Base-by-base conservation (phyloP, 2,113 vertebrate genomes). In the Laticauda colubrina region DNA sequence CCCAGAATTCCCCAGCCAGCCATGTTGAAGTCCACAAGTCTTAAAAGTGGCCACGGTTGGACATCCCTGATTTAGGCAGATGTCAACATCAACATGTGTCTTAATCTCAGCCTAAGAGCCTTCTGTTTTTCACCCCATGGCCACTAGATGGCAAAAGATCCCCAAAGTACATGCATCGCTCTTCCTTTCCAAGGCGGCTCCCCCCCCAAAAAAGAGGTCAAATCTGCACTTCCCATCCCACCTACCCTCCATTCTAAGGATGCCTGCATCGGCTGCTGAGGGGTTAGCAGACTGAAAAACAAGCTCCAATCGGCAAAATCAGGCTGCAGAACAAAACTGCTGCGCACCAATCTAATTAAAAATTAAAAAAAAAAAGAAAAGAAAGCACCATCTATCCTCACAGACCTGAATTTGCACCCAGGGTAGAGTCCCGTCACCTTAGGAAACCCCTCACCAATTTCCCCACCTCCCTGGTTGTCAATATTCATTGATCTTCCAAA, bases 401-500 rank as follows among this genome's bases (percentile, higher is more conserved):
- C 96, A 89, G 34, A 91, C 90, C 93, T 90, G 91, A 93, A 93
- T 95, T 59, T 85, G 87, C 91, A 94, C n/a, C 29, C 59, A n/a
- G 29, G 29, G 12, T 14, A 87, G 95, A 90, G 94, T 89, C 90
- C 91, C 91, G 92, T 21, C 86, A 95, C 95, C 94, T 95, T 15
- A 1, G 21, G 93, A 94, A 93, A 92, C 92, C 91, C 85, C 89
- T 57, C 88, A 56, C 90, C 56, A 92, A 94, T 96, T 92, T 91
- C 95, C 96, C 18, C 55, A 2, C 23, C 23, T 0, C 95, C 93
- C 95, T 87, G 15, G 57, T 85, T 94, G 29, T 93, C 96, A 93
- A 95, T 81, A 95, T 93, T 93, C 93, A 93, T 95, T 95, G 96
- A 96, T 94, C 96, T 94, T 93, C 95, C 96, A 64, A 95, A 97